Conservation (phyloP, 2,113 vertebrate genomes). For the Odobenus rosmarus region DNA sequence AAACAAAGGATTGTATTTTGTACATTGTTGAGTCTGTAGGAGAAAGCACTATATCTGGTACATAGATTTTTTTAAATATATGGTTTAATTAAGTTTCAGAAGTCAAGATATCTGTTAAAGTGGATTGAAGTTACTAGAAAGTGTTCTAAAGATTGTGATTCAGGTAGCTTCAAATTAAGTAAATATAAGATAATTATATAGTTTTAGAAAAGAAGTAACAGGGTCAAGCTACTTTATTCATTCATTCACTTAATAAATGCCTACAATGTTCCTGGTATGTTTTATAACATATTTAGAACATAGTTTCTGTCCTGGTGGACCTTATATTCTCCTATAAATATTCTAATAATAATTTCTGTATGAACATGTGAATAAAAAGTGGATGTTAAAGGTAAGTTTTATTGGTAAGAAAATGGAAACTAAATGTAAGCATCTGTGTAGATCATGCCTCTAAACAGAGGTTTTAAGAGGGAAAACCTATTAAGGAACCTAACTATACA, state of each 20-base stretch:
- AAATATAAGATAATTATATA: neutral
- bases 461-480: neutral
- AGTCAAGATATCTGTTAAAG: neutral
- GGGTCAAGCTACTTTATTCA: neutral
- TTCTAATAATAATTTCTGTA: neutral
- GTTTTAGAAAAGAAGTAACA: neutral
- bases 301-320: neutral
- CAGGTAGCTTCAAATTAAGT: neutral
- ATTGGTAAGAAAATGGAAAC: neutral
- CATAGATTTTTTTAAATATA: neutral
- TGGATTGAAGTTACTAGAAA: neutral
- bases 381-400: neutral
- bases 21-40: neutral
- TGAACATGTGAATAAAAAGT: neutral
- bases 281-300: neutral
- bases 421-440: neutral
- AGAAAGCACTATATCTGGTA: neutral
- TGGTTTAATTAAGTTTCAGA: constrained; percentile 1
- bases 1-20: neutral
- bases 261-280: neutral
- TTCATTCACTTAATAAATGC: neutral
- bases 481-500: neutral
- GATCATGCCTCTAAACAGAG: neutral
- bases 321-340: neutral
- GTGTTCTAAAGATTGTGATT: neutral